These are phyloP conservation scores for Salvelinus alpinus DNA, from an alignment of 2,113 vertebrate genomes.

Conservation along the genomic window DNA sequence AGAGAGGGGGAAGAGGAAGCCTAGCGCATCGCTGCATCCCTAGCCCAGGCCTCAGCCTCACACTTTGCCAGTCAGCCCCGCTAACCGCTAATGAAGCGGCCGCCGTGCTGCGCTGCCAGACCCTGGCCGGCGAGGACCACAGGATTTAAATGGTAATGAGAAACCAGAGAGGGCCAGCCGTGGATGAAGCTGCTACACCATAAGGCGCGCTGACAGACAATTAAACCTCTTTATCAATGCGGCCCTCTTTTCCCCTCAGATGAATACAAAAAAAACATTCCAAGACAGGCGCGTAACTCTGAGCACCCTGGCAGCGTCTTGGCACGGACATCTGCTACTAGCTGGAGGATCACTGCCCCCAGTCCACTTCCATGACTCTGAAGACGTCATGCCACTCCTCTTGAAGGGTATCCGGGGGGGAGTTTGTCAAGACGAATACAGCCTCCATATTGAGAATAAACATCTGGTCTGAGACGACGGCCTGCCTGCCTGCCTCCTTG, in stretches of 20 bases:
- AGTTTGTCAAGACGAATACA: not conserved
- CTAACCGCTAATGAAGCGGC: slow-evolving; percentile 74
- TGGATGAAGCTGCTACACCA: slow-evolving; percentile 76
- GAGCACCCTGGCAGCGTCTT: no score
- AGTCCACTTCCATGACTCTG: not conserved
- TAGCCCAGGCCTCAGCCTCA: not conserved
- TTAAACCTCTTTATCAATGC: slow-evolving; percentile 81
- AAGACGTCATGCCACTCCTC: not conserved
- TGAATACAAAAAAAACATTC: not conserved
- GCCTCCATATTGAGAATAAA: not conserved
- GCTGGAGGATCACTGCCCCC: not conserved
- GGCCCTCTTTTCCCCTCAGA: slow-evolving; percentile 61
- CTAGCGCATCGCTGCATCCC: not conserved
- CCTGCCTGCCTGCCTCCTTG: no score
- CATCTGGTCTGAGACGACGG: no score
- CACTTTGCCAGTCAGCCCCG: not conserved
- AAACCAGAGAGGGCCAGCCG: slow-evolving; percentile 62
- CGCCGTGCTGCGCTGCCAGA: slow-evolving; percentile 52
- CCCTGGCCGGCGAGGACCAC: slow-evolving; percentile 56
- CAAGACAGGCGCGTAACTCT: not conserved
- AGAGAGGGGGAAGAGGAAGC: not conserved
- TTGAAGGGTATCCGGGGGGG: slow-evolving; percentile 10
- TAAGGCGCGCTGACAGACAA: slow-evolving; percentile 79
- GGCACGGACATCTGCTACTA: not conserved
- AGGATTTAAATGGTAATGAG: slow-evolving; percentile 78